phyloP scores from a whole-genome alignment of 2,797 vertebrate genomes.

The Acipenser ruthenus region DNA sequence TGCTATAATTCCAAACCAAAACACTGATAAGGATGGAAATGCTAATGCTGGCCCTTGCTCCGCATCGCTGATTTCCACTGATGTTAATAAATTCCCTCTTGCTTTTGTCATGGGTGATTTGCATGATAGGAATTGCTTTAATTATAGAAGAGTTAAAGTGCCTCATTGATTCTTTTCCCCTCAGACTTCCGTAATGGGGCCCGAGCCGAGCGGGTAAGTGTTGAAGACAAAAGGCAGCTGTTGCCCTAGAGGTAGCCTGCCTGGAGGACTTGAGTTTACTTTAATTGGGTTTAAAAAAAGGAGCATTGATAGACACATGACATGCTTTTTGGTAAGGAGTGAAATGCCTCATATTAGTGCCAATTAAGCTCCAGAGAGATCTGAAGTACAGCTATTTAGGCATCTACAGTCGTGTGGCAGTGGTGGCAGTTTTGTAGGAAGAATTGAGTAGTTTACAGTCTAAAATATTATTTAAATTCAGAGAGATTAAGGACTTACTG shows the following conservation, averaged over 20 bases:
- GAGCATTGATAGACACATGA: slow-evolving; percentile 10
- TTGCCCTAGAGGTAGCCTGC: slow-evolving; percentile 5
- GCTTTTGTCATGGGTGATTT: slow-evolving; percentile 30
- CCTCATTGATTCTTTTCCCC: slow-evolving; percentile 13
- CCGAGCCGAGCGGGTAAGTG: slow-evolving; percentile 13
- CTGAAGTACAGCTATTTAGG: background rate
- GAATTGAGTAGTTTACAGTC: no score
- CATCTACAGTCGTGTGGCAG: no score
- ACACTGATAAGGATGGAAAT: slow-evolving; percentile 22
- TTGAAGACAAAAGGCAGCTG: slow-evolving; percentile 21
- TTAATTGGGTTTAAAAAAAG: slow-evolving; percentile 22
- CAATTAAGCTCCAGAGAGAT: slow-evolving; percentile 14
- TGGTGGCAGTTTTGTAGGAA: no score
- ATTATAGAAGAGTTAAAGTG: slow-evolving; percentile 17
- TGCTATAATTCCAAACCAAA: slow-evolving; percentile 26
- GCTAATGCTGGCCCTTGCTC: slow-evolving; percentile 26
- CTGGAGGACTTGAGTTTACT: slow-evolving; percentile 26
- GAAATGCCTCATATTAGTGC: slow-evolving; percentile 22
- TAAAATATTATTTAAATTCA: no score
- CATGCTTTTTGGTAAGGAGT: slow-evolving; percentile 25
- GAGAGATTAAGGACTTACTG: no score
- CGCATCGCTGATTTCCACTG: slow-evolving; percentile 19
- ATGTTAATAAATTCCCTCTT: slow-evolving; percentile 25
- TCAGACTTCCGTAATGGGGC: slow-evolving; percentile 12
- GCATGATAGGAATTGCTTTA: slow-evolving; percentile 22